Percentiles rank a stretch among this genome's conserved stretches.
These are phyloP conservation scores for Xenentodon cancila DNA, from an alignment of 2,797 vertebrate species.

Conservation along the genomic window DNA sequence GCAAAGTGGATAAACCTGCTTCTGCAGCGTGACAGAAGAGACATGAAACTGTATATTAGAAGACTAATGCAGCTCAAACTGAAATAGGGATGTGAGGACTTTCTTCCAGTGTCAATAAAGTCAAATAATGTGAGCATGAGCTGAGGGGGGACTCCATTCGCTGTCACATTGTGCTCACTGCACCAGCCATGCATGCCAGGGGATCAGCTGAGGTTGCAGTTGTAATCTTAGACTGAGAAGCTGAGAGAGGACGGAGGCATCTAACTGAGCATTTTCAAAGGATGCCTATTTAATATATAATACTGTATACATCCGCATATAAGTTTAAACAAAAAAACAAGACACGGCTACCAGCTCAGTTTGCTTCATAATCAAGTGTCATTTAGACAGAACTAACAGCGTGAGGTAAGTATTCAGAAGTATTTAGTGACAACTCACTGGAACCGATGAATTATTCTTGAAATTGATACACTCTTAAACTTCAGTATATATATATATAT, in stretches of 20 bases:
- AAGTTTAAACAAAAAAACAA: slow-evolving; percentile 5
- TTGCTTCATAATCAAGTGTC: slow-evolving; percentile 28
- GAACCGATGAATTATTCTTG: slow-evolving; percentile 16
- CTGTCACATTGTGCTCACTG: slow-evolving; percentile 24
- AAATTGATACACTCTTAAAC: slow-evolving; percentile 11
- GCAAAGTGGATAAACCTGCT: too few species aligned
- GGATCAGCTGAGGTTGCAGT: slow-evolving; percentile 45
- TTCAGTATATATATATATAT: neutral
- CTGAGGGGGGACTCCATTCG: slow-evolving; percentile 14
- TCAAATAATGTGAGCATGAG: neutral
- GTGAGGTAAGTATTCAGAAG: neutral
- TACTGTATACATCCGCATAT: slow-evolving; percentile 3
- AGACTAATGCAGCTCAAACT: too few species aligned
- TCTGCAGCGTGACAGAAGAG: too few species aligned
- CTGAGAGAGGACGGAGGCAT: slow-evolving; percentile 19
- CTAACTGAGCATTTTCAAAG: slow-evolving; percentile 25
- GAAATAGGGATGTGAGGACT: too few species aligned
- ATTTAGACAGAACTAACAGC: neutral
- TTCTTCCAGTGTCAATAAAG: too few species aligned
- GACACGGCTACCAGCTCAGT: slow-evolving; percentile 10
- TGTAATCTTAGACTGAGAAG: slow-evolving; percentile 36
- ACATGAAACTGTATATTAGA: too few species aligned
- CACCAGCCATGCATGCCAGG: slow-evolving; percentile 21
- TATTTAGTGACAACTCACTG: slow-evolving; percentile 8
- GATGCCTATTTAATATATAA: neutral